phyloP scores from a whole-genome alignment of 2,113 vertebrate species.

The Lasiurus cinereus region DNA sequence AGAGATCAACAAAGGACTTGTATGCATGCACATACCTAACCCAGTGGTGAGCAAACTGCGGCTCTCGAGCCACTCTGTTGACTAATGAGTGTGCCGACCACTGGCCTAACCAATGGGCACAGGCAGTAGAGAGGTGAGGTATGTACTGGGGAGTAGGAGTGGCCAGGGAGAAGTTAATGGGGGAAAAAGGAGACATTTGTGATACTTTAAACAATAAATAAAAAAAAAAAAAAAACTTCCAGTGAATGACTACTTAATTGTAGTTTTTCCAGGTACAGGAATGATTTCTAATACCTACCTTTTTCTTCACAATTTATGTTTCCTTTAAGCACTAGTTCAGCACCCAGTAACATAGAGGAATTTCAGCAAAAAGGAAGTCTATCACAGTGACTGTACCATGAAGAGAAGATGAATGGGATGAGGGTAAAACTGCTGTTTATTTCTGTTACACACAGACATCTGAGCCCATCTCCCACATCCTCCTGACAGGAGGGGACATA shows the following conservation, averaged over 20 bases:
- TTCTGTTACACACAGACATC: slow-evolving; percentile 34
- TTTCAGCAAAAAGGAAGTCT: neutral
- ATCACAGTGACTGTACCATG: neutral
- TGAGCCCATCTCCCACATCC: neutral
- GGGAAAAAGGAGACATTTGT: no score
- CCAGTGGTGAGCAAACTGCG: no score
- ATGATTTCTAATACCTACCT: neutral
- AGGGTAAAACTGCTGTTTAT: slow-evolving; percentile 65
- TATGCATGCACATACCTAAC: no score
- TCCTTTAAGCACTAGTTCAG: slow-evolving; percentile 25
- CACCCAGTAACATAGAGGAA: neutral
- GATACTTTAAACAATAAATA: no score
- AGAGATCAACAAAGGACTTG: no score
- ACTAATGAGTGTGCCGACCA: no score
- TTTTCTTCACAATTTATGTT: slow-evolving; percentile 34
- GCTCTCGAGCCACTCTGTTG: no score
- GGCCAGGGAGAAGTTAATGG: no score
- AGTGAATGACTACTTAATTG: neutral
- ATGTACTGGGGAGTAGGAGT: no score
- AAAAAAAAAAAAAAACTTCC: neutral
- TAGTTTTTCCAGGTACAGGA: neutral
- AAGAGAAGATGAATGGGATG: slow-evolving; percentile 13
- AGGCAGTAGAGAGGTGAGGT: no score
- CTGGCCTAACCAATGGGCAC: no score
- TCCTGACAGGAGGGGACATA: neutral